Conservation (phyloP, 2,797 vertebrate genomes). For the Centropyge bicolor region DNA sequence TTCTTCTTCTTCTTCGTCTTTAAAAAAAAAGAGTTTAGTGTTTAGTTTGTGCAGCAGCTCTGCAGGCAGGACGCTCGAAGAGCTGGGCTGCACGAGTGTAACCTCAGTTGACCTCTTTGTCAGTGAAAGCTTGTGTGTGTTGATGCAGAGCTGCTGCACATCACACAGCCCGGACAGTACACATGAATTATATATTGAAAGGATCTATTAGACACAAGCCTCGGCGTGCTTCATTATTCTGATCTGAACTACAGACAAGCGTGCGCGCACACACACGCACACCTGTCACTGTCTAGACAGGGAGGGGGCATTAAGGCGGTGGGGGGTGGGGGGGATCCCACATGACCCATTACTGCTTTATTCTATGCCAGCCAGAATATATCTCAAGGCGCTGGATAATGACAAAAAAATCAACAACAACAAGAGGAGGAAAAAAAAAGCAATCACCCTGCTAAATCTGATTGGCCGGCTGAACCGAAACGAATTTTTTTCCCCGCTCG, state of each 20-base stretch:
- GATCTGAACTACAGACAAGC: constrained; percentile 80
- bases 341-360: constrained; percentile 83
- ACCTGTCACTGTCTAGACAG: constrained; percentile 91
- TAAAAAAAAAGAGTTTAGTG: too few relatives aligned
- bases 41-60: constrained; percentile 20
- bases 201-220: constrained; percentile 61
- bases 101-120: constrained; percentile 77
- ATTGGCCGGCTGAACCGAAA: constrained; percentile 83
- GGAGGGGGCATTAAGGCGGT: constrained; percentile 78
- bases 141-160: constrained; percentile 7
- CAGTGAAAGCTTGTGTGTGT: constrained; percentile 47
- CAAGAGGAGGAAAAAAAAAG: constrained; percentile 64
- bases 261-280: constrained; percentile 78
- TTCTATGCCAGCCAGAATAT: constrained; percentile 75
- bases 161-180: constrained; percentile 22
- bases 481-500: constrained; percentile 75
- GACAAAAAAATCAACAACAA: constrained; percentile 66
- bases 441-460: constrained; percentile 73
- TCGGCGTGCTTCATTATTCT: constrained; percentile 78
- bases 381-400: constrained; percentile 80
- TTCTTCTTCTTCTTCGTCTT: too few relatives aligned
- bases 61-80: constrained; percentile 16
- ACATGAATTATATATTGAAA: constrained; percentile 58
- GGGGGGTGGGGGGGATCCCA: constrained; percentile 64
- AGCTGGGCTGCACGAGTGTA: constrained; percentile 41